Base-by-base conservation (phyloP, 1,140 invertebrate genomes). In the Musca vetustissima region DNA sequence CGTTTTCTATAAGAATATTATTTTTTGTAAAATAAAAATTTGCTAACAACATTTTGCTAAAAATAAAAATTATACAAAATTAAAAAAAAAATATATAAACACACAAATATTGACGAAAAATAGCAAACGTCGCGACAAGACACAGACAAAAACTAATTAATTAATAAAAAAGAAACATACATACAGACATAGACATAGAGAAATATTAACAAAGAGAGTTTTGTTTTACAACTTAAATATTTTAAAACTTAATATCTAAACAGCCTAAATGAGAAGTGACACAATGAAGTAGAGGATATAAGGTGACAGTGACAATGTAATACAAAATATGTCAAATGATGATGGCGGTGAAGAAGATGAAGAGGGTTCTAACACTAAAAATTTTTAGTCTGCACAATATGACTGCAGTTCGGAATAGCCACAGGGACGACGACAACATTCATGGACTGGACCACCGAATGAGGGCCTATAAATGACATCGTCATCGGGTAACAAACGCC, bases 361-460 rank as follows among this genome's bases (percentile, higher is more conserved):
- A 21, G 57, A 36, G n/a, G n/a, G n/a, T n/a, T 21, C 57, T 19
- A 8, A 43, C 6, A 8, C 13, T 43, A 43, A 9, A 28, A 28
- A 28, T 28, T 21, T 43, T 61, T 61, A 61, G 19, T 61, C 57
- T 61, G 28, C 75, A 74, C 78, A 80, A 64, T 76, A 80, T 50
- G 71, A 57, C 24, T 57, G 49, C 19, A 80, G 65, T 7, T 80
- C 74, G 8, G 36, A 11, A 36, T 73, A 71, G 43, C 70, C 50
- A 65, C 78, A 80, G 32, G 73, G 50, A 7, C 57, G 61, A 4
- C 66, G 72, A 61, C 79, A 81, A 52, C 79, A 81, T 14, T 70
- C 57, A 55, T 74, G 73, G 3, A 69, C 72, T 13, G 77, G 64
- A 11, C 77, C 75, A 49, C 69, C 71, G 32, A 71, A 71, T 14